Conservation (phyloP, 2,797 vertebrate genomes). For the Podargus strigoides region DNA sequence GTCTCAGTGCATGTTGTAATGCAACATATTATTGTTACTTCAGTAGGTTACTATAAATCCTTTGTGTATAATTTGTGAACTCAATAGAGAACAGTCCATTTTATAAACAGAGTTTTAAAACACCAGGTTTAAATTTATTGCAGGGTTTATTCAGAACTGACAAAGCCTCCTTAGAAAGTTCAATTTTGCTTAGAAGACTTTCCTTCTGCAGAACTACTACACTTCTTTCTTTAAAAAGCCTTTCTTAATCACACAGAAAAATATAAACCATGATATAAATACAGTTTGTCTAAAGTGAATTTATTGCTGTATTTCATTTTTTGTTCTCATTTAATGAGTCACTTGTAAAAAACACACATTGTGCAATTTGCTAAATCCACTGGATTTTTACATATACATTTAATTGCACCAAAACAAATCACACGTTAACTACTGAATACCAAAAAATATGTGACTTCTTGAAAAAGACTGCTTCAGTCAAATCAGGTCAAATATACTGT, state of each 20-base stretch:
- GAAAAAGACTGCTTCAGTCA: background rate
- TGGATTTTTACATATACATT: background rate
- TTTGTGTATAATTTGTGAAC: conserved; percentile 31
- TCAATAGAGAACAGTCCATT: background rate
- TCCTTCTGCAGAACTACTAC: background rate
- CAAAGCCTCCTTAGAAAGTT: conserved; percentile 44
- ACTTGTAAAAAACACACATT: background rate
- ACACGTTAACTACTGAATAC: background rate
- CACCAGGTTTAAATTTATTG: conserved; percentile 35
- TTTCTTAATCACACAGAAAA: background rate
- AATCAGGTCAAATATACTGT: background rate
- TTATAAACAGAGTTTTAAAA: conserved; percentile 54
- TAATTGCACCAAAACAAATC: background rate
- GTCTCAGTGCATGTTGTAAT: background rate
- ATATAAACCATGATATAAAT: background rate
- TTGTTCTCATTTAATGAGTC: background rate
- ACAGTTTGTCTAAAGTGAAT: background rate
- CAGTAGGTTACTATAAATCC: conserved; percentile 18
- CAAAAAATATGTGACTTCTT: background rate
- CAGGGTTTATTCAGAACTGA: conserved; percentile 29
- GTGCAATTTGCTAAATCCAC: background rate
- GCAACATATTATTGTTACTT: conserved; percentile 8
- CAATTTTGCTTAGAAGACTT: conserved; percentile 16
- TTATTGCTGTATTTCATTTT: background rate
- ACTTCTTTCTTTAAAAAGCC: background rate